These are phyloP conservation scores for Cyprinodon tularosa DNA, from an alignment of 2,113 vertebrate species.

Conservation along the genomic window DNA sequence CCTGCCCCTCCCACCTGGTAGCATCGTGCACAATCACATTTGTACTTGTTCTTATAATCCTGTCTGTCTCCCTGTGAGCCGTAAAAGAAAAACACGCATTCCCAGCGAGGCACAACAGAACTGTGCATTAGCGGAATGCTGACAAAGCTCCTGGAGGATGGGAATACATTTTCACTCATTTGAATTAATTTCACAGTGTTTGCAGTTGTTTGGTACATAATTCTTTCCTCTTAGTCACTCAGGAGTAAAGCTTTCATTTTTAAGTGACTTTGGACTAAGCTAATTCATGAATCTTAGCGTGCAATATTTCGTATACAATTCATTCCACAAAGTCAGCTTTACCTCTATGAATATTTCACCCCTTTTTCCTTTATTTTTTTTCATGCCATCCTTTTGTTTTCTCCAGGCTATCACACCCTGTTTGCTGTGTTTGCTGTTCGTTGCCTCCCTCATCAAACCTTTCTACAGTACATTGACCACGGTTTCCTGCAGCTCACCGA, in stretches of 20 bases:
- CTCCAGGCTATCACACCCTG: slow-evolving; percentile 89
- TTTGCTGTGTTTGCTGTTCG: slow-evolving; percentile 84
- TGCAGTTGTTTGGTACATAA: background rate
- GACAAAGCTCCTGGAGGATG: background rate
- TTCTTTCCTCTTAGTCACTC: background rate
- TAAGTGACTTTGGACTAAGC: background rate
- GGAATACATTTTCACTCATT: slow-evolving; percentile 40
- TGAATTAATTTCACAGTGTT: slow-evolving; percentile 18
- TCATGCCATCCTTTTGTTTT: background rate
- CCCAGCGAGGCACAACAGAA: slow-evolving; percentile 5
- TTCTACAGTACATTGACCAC: slow-evolving; percentile 89
- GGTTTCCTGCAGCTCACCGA: slow-evolving; percentile 87
- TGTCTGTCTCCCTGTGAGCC: slow-evolving; percentile 11
- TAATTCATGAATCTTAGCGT: background rate
- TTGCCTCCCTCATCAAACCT: slow-evolving; percentile 87
- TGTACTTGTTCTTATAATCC: slow-evolving; percentile 7
- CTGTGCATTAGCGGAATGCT: background rate
- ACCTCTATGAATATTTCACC: no score
- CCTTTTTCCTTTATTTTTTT: background rate
- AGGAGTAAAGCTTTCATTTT: background rate
- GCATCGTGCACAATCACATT: slow-evolving; percentile 10
- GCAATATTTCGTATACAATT: background rate
- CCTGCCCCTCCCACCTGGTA: slow-evolving; percentile 92
- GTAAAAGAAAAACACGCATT: slow-evolving; percentile 35
- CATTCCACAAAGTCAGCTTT: background rate